Conservation (phyloP, 2,797 vertebrate genomes). For the Myotis vivesi region DNA sequence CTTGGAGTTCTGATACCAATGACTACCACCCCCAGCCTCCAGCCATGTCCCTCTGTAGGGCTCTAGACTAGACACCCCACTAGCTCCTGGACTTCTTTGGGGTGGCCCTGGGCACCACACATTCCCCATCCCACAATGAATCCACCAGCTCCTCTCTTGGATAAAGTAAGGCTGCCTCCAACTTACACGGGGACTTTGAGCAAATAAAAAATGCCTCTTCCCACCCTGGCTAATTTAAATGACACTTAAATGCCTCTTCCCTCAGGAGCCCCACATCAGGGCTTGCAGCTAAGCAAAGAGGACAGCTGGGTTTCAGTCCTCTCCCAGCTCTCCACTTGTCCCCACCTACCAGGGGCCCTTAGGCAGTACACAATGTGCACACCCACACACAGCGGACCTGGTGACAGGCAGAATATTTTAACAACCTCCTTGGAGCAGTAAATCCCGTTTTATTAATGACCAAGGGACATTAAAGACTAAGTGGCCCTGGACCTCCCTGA, state of each 20-base stretch:
- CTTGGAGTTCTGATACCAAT: background rate
- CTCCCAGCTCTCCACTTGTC: background rate
- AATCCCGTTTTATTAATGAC: background rate
- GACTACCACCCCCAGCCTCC: background rate
- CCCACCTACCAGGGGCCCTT: background rate
- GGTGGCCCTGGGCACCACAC: too few species aligned
- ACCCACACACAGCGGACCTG: background rate
- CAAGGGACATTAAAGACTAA: background rate
- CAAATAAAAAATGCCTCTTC: constrained; percentile 21
- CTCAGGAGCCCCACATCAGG: background rate
- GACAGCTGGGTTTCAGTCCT: background rate
- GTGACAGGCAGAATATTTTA: background rate
- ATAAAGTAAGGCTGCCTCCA: background rate
- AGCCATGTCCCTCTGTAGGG: background rate
- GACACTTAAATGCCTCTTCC: background rate
- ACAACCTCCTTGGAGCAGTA: background rate
- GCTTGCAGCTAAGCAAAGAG: background rate
- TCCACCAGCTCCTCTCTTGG: background rate
- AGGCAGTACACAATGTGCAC: background rate
- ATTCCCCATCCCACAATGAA: background rate
- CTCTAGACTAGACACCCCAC: background rate
- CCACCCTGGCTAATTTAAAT: background rate
- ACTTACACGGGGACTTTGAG: background rate
- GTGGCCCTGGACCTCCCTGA: background rate
- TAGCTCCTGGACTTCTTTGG: background rate